A percentile compares a stretch with the other conserved stretches of the same genome.
Evolutionary conservation across 2,113 vertebrate genomes (phyloP).

Genomic region (Daphoenositta chrysoptera): DNA sequence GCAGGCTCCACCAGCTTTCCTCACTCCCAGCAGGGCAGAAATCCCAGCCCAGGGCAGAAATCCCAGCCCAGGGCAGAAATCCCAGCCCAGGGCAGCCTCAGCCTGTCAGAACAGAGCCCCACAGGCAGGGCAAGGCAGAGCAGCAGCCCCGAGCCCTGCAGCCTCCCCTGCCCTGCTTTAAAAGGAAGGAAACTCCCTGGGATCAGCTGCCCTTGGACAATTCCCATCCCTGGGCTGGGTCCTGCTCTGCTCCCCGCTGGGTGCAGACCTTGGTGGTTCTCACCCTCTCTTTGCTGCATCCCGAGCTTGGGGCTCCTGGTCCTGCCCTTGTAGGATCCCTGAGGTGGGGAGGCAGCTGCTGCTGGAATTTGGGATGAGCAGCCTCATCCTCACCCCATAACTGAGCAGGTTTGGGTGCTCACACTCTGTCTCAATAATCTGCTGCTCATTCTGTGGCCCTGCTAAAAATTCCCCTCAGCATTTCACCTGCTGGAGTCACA

Average conservation of each 20-base stretch:
- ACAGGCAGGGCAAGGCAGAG: background rate
- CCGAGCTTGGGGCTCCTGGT: fast-evolving
- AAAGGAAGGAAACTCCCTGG: fast-evolving
- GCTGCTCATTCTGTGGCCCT: background rate
- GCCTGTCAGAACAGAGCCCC: background rate
- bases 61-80: background rate
- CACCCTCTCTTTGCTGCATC: background rate
- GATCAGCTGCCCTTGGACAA: background rate
- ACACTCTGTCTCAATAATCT: fast-evolving
- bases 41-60: background rate
- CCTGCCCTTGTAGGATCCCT: background rate
- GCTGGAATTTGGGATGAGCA: background rate
- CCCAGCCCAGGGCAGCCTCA: background rate
- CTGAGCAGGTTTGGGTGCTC: background rate
- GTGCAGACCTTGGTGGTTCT: fast-evolving
- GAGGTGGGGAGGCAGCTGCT: background rate
- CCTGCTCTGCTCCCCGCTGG: background rate
- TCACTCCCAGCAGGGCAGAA: background rate
- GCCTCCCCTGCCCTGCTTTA: background rate
- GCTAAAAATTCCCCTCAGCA: fast-evolving
- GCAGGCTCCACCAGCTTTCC: background rate
- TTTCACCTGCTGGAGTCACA: background rate
- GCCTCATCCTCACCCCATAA: background rate
- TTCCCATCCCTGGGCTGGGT: background rate
- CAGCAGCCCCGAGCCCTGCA: background rate